Evolutionary conservation across 2,797 vertebrate genomes (phyloP), one percentile per base, ranked within the genome.

Genomic region (Amblyraja radiata): DNA sequence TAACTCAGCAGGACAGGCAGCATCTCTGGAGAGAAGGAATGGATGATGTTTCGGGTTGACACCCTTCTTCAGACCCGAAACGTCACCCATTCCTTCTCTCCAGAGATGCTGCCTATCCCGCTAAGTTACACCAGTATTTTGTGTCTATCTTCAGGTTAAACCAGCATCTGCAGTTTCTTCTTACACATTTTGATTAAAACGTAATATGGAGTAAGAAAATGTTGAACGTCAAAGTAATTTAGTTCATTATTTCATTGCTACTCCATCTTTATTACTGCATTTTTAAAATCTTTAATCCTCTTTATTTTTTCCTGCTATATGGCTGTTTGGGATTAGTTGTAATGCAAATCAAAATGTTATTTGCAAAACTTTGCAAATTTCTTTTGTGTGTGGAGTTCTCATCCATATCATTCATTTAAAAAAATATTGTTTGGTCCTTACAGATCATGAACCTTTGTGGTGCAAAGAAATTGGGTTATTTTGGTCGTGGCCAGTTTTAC

Each of bases 401-500:
- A 68, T 5, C 32, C 78, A 68, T 23, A 39, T 18, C 73, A 92
- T 74, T 92, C 13, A 74, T 68, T 21, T n/a, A 21, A 14, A 5
- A 11, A 68, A 21, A 23, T 76, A 88, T 28, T 93, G 9, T 39
- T 76, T 74, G 71, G 23, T 77, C 71, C 81, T 94, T 94, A 73
- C 96, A 99, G 98, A 97, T 99, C 95, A 98, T 98, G 0, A 98
- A 98, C 94, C 94, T 98, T 94, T 99, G 98, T 94, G 98, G 98
- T 93, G 98, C 98, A 68, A 99, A 98, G 95, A 97, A 97, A 0
- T 95, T 98, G 94, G 98, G 98, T 92, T 98, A 97, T 97, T 99
- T 99, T 93, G 98, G 98, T 92, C 97, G 96, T 0, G 95, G 97
- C 88, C 98, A 99, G 93, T 99, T 99, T 97, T 99, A 98, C 25